These are phyloP conservation scores for Sternarchorhynchus goeldii DNA, from an alignment of 2,797 vertebrate genomes.

Conservation along the genomic window DNA sequence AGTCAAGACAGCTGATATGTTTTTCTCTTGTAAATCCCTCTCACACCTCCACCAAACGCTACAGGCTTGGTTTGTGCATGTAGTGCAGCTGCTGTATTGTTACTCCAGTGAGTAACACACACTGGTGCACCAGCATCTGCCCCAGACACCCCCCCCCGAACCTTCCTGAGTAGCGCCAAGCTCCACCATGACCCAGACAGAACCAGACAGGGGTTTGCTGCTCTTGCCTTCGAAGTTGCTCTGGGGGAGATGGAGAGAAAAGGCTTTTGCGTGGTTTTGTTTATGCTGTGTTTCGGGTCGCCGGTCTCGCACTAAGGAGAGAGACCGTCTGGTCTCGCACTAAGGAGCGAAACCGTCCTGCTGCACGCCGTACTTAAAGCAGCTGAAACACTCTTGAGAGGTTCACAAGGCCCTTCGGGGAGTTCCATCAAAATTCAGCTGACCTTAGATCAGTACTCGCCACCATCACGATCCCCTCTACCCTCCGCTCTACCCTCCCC, in stretches of 20 bases:
- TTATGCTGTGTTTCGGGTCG: background rate
- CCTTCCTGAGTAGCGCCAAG: slow-evolving; percentile 33
- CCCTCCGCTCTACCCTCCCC: no score
- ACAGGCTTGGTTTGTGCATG: slow-evolving; percentile 27
- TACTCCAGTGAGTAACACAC: slow-evolving; percentile 11
- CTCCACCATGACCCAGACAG: background rate
- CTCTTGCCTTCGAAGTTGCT: background rate
- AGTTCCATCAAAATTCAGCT: background rate
- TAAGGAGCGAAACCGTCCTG: background rate
- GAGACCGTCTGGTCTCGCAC: background rate
- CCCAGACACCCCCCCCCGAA: background rate
- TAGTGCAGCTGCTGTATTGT: slow-evolving; percentile 15
- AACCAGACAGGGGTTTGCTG: no score
- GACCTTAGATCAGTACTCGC: slow-evolving; percentile 1
- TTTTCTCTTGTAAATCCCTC: background rate
- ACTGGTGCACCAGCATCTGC: background rate
- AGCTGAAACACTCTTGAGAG: background rate
- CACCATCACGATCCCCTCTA: slow-evolving; percentile 15
- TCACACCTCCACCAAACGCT: background rate
- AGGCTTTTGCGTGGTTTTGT: background rate
- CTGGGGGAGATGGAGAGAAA: background rate
- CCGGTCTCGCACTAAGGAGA: background rate
- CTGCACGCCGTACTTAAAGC: background rate
- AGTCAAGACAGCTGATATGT: slow-evolving; percentile 10
- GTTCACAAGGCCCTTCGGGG: background rate